phyloP scores from a whole-genome alignment of 2,888 invertebrate species.

The Xestia sexstrigata region DNA sequence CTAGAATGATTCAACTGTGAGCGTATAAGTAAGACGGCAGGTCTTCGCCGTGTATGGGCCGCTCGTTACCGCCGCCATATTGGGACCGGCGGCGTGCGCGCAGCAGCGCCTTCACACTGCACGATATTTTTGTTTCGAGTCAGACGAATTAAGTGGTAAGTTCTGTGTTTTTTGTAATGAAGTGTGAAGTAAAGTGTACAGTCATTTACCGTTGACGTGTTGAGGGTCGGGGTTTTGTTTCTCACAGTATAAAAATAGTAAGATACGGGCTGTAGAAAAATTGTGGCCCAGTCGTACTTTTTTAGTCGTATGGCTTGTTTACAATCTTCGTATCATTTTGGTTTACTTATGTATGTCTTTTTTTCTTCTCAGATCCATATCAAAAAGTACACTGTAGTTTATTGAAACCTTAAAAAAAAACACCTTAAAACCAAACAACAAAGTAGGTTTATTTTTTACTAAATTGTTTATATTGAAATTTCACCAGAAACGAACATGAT shows the following conservation, averaged over 20 bases:
- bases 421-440: not conserved
- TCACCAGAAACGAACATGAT: too few species aligned
- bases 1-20: conserved; percentile 64
- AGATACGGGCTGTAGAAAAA: not conserved
- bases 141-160: conserved; percentile 46
- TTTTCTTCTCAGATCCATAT: not conserved
- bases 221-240: conserved; percentile 4
- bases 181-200: conserved; percentile 57
- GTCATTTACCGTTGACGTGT: conserved; percentile 37
- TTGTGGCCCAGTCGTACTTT: not conserved
- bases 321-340: not conserved
- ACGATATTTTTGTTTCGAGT: conserved; percentile 57
- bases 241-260: conserved; percentile 8
- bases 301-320: not conserved
- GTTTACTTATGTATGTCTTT: not conserved
- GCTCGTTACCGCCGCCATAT: conserved; percentile 68
- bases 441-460: too few species aligned
- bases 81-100: conserved; percentile 64
- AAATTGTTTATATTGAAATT: too few species aligned
- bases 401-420: not conserved
- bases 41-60: conserved; percentile 63
- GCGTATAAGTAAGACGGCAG: conserved; percentile 66
- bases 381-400: not conserved
- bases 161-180: conserved; percentile 45
- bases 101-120: conserved; percentile 59